A percentile compares a stretch with the other conserved stretches of the same genome.
Evolutionary conservation across 2,888 invertebrate genomes (phyloP).

Genomic region (Diarsia rubi): DNA sequence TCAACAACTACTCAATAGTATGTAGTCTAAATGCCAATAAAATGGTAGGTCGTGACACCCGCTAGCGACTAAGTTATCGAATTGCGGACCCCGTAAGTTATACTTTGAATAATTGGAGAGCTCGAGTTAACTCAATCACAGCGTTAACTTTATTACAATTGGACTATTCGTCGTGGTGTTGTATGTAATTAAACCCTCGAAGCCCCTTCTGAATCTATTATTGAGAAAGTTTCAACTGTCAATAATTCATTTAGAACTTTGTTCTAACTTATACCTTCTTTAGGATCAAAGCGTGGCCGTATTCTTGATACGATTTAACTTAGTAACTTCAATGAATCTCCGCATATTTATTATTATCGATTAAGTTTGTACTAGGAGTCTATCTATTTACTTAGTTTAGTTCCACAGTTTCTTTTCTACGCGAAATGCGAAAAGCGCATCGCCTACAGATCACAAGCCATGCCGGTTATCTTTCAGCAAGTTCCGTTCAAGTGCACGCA

Average conservation of each 20-base stretch:
- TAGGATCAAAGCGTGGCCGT: slow-evolving; percentile 38
- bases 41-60: slow-evolving; percentile 19
- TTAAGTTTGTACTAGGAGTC: slow-evolving; percentile 17
- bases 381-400: slow-evolving; percentile 2
- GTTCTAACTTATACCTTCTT: slow-evolving; percentile 43
- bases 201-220: slow-evolving; percentile 59
- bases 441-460: background rate
- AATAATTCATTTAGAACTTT: slow-evolving; percentile 60
- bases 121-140: slow-evolving; percentile 65
- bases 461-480: slow-evolving; percentile 11
- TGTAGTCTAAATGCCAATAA: slow-evolving; percentile 1
- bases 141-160: slow-evolving; percentile 65
- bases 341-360: slow-evolving; percentile 19
- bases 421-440: background rate
- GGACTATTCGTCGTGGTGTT: slow-evolving; percentile 54
- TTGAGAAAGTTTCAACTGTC: slow-evolving; percentile 59
- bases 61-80: slow-evolving; percentile 37
- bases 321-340: slow-evolving; percentile 32
- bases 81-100: slow-evolving; percentile 51
- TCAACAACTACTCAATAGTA: too few relatives aligned
- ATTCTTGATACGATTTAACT: slow-evolving; percentile 33
- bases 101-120: slow-evolving; percentile 63
- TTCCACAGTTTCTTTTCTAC: slow-evolving; percentile 2
- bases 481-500: slow-evolving; percentile 9
- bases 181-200: slow-evolving; percentile 67